A percentile compares a stretch with the other conserved stretches of the same genome.
Conservation (phyloP, 2,888 invertebrate genomes). For the Thymelicus lineola region DNA sequence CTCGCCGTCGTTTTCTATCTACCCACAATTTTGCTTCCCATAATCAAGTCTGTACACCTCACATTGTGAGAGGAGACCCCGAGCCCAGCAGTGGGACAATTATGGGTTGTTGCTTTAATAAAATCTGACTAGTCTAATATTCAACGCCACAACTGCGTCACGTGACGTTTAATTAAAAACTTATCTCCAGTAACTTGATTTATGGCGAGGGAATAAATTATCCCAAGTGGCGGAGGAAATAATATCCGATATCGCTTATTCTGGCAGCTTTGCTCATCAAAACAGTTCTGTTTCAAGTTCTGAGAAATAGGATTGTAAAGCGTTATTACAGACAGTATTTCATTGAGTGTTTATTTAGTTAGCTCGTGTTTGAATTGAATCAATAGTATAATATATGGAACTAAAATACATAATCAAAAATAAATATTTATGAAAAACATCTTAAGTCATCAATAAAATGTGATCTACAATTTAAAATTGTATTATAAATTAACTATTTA, state of each 20-base stretch:
- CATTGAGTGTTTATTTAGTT: no score
- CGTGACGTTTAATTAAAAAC: conserved; percentile 36
- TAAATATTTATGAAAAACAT: no score
- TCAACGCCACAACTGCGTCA: conserved; percentile 4
- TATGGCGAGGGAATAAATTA: conserved; percentile 28
- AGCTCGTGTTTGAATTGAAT: no score
- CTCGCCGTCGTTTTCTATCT: background rate
- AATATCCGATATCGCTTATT: background rate
- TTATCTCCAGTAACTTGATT: conserved; percentile 27
- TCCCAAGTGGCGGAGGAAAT: conserved; percentile 1
- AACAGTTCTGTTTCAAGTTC: background rate
- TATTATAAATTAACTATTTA: no score
- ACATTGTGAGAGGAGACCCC: no score
- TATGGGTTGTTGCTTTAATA: no score
- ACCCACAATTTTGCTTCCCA: background rate
- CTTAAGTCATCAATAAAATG: no score
- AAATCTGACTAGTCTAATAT: conserved; percentile 3
- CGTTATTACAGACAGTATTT: no score
- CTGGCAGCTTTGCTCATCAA: background rate
- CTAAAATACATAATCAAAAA: no score
- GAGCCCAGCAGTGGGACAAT: no score
- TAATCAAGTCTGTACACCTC: background rate
- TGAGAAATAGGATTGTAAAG: background rate
- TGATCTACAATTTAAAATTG: no score
- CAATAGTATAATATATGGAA: no score